Percentiles rank a stretch among this genome's conserved stretches.
phyloP scores from a whole-genome alignment of 2,888 invertebrate species.

The Nezara viridula region DNA sequence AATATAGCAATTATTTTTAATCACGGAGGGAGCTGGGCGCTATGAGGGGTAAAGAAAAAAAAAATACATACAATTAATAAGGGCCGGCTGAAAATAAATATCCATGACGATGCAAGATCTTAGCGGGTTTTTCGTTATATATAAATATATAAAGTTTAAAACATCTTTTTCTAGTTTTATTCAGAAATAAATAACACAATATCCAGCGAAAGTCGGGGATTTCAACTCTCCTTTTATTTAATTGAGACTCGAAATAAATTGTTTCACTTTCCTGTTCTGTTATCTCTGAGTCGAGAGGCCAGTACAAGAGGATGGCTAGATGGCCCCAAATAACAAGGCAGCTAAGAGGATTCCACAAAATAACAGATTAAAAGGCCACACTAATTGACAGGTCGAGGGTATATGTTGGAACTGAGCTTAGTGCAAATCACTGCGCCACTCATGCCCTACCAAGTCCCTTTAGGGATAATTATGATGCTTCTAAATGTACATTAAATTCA shows the following conservation, averaged over 20 bases:
- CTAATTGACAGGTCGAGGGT: neutral
- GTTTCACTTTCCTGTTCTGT: neutral
- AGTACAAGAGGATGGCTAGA: neutral
- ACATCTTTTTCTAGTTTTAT: neutral
- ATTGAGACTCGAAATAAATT: neutral
- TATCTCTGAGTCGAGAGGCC: neutral
- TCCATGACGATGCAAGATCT: too few relatives aligned
- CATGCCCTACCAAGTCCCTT: too few relatives aligned
- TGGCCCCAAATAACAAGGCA: neutral
- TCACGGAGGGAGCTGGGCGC: too few relatives aligned
- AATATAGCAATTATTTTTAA: too few relatives aligned
- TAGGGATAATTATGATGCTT: too few relatives aligned
- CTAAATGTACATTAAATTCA: too few relatives aligned
- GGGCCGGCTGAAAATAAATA: too few relatives aligned
- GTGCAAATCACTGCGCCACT: neutral
- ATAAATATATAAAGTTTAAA: too few relatives aligned
- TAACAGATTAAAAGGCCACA: neutral
- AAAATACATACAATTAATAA: too few relatives aligned
- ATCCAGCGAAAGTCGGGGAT: neutral
- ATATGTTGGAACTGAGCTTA: neutral
- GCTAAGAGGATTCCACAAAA: neutral
- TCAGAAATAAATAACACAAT: neutral
- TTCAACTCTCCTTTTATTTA: neutral
- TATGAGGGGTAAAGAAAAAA: too few relatives aligned
- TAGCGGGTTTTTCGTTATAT: too few relatives aligned